These are phyloP conservation scores for Nephotettix cincticeps DNA, from an alignment of 1,140 invertebrate genomes.

Conservation along the genomic window DNA sequence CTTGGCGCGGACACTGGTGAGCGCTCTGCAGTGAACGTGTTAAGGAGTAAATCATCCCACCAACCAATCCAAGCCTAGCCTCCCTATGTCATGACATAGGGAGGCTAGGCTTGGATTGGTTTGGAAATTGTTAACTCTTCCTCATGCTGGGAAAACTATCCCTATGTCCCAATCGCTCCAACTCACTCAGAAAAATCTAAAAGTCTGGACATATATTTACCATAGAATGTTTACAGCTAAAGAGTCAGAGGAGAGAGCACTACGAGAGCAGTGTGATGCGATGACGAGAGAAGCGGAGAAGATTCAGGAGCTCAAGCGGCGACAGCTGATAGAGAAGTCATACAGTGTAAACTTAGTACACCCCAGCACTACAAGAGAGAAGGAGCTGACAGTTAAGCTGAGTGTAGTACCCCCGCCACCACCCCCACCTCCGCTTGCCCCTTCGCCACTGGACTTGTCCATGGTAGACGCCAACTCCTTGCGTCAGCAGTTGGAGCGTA, in stretches of 20 bases:
- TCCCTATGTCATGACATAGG: too few species aligned
- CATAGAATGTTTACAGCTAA: too few species aligned
- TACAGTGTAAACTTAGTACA: conserved; percentile 32
- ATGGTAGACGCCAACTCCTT: conserved; percentile 3
- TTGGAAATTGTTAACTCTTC: too few species aligned
- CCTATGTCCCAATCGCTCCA: too few species aligned
- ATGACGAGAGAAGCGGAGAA: conserved; percentile 36
- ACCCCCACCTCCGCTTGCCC: conserved; percentile 8
- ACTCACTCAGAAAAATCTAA: too few species aligned
- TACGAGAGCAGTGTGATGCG: conserved; percentile 39
- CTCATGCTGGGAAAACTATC: too few species aligned
- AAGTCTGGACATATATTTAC: too few species aligned
- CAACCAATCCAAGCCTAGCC: too few species aligned
- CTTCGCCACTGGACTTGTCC: not conserved
- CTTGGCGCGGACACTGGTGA: too few species aligned
- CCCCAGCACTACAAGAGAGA: conserved; percentile 13
- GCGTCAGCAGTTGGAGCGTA: conserved; percentile 20
- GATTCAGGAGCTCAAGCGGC: conserved; percentile 29
- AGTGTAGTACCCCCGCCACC: conserved; percentile 23
- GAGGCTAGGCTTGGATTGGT: too few species aligned
- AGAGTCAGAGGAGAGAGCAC: conserved; percentile 37
- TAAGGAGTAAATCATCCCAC: too few species aligned
- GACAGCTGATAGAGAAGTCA: conserved; percentile 37
- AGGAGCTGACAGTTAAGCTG: conserved; percentile 24
- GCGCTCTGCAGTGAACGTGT: too few species aligned